These are phyloP conservation scores for Steinernema khuongi DNA, from an alignment of 1,140 invertebrate genomes.

Conservation along the genomic window DNA sequence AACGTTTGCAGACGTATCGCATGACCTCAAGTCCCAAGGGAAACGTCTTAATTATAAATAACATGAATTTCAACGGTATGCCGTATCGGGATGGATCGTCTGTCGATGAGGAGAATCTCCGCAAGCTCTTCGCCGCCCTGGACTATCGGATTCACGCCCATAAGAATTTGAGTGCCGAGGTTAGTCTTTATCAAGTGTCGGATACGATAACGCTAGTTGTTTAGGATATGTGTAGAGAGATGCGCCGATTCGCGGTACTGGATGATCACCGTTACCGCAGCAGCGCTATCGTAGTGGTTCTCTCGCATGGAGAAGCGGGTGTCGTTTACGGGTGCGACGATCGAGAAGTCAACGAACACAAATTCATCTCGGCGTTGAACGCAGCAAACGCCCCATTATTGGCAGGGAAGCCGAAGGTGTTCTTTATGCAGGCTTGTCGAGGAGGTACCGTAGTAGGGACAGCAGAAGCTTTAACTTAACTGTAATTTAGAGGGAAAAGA, in stretches of 20 bases:
- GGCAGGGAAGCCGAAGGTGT: slow-evolving; percentile 70
- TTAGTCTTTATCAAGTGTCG: background rate
- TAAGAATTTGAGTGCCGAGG: slow-evolving; percentile 25
- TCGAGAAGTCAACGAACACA: slow-evolving; percentile 39
- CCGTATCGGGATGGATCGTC: slow-evolving; percentile 25
- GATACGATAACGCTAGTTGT: background rate
- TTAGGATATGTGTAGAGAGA: slow-evolving; percentile 16
- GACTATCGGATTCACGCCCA: slow-evolving; percentile 22
- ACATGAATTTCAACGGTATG: slow-evolving; percentile 28
- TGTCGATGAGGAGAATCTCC: slow-evolving; percentile 22
- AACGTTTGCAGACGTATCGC: background rate
- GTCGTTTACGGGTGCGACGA: slow-evolving; percentile 53
- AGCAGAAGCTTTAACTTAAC: slow-evolving; percentile 7
- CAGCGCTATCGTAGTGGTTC: slow-evolving; percentile 36
- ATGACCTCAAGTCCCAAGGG: slow-evolving; percentile 24
- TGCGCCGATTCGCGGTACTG: slow-evolving; percentile 20
- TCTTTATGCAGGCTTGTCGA: slow-evolving; percentile 72
- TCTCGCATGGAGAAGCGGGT: slow-evolving; percentile 53
- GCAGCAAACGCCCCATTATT: slow-evolving; percentile 61
- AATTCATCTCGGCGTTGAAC: slow-evolving; percentile 34
- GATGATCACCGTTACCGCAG: slow-evolving; percentile 17
- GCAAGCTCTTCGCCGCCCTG: slow-evolving; percentile 21
- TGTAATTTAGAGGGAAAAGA: slow-evolving; percentile 22
- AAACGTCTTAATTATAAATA: slow-evolving; percentile 31
- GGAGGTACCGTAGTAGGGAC: slow-evolving; percentile 26